Conservation (phyloP, 2,113 vertebrate species). For the Phyllopteryx taeniolatus region DNA sequence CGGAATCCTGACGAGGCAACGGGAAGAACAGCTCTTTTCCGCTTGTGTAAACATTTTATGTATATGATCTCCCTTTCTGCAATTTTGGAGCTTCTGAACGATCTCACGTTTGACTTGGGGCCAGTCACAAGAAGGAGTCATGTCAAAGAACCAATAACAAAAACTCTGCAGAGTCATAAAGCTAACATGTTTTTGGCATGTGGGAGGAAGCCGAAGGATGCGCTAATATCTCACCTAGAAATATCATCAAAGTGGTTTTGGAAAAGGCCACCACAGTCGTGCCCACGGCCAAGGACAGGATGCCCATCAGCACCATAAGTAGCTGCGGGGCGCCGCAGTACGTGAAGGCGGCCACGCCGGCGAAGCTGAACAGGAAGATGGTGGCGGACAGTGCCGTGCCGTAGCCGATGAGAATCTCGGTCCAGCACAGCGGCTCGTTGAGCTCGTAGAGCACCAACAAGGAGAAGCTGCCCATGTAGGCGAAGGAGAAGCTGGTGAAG, state of each 20-base stretch:
- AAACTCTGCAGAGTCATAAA: too few species aligned
- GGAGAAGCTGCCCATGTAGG: conserved; percentile 70
- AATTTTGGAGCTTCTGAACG: too few species aligned
- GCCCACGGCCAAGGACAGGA: conserved; percentile 78
- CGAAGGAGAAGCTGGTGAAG: conserved; percentile 76
- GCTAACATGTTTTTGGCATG: not conserved
- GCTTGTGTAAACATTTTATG: too few species aligned
- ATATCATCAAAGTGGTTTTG: conserved; percentile 86
- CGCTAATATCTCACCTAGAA: conserved; percentile 80
- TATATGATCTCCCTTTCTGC: too few species aligned
- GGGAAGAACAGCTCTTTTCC: too few species aligned
- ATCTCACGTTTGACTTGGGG: too few species aligned
- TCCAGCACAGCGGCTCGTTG: conserved; percentile 90
- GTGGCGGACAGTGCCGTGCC: conserved; percentile 80
- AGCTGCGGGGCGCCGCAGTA: conserved; percentile 78
- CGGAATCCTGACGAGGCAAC: too few species aligned
- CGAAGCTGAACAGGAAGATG: conserved; percentile 83
- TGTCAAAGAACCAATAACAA: too few species aligned
- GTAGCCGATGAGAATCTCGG: conserved; percentile 88
- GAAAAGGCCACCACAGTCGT: conserved; percentile 79
- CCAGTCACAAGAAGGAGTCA: too few species aligned
- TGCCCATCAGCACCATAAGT: conserved; percentile 80
- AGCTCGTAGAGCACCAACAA: conserved; percentile 86
- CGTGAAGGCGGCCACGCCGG: conserved; percentile 81
- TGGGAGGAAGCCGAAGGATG: not conserved